These are phyloP conservation scores for Drosophila lacertosa DNA, from an alignment of 1,140 invertebrate genomes.

Conservation along the genomic window DNA sequence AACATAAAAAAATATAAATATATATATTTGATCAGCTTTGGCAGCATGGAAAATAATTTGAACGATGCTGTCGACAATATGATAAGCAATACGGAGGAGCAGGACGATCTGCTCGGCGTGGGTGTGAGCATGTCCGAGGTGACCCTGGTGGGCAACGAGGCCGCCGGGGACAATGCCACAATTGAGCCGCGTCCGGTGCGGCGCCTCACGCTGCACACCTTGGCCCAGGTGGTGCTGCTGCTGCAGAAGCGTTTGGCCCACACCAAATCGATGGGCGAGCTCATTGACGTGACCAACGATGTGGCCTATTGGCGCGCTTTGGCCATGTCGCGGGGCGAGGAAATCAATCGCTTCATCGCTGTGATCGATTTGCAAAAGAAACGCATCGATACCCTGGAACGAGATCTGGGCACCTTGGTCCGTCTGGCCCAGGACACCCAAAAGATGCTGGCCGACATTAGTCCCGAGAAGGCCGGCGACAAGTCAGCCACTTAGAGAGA, in stretches of 20 bases:
- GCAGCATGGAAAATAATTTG: constrained; percentile 3
- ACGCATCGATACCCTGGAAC: constrained; percentile 46
- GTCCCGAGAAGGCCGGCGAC: constrained; percentile 4
- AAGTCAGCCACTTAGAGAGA: constrained; percentile 5
- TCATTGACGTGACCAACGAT: constrained; percentile 13
- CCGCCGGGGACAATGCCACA: neutral
- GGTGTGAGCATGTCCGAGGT: no score
- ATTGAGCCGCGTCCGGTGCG: neutral
- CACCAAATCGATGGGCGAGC: neutral
- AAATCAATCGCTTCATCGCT: constrained; percentile 24
- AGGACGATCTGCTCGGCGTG: neutral
- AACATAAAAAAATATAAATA: no score
- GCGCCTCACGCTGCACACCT: constrained; percentile 14
- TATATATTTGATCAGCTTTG: neutral
- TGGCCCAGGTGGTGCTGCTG: constrained; percentile 32
- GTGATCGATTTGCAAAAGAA: constrained; percentile 43
- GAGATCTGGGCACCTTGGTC: constrained; percentile 33
- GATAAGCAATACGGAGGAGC: no score
- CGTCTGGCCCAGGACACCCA: constrained; percentile 53
- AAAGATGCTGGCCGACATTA: constrained; percentile 43
- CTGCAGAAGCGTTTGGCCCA: constrained; percentile 20
- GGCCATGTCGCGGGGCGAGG: constrained; percentile 30
- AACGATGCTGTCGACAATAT: neutral
- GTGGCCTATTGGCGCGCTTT: constrained; percentile 47
- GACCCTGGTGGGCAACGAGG: neutral